Percentiles rank a stretch among this genome's conserved stretches.
Conservation (phyloP, 2,797 vertebrate genomes). For the Nyctalus aviator region DNA sequence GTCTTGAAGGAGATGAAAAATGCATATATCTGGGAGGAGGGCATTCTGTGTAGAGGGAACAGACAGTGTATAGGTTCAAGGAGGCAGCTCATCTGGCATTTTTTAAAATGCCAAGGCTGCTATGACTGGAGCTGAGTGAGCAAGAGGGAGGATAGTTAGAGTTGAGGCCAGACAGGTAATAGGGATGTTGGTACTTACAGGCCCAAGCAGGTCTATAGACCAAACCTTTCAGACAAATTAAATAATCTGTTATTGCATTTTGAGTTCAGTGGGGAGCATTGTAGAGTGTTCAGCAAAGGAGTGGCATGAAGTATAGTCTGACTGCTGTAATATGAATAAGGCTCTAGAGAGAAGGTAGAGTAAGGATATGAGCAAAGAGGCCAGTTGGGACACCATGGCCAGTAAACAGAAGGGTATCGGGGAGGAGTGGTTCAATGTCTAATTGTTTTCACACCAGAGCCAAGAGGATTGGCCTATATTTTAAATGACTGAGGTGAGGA, state of each 20-base stretch:
- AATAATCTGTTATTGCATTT: not conserved
- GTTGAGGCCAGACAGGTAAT: not conserved
- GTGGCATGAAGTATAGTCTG: no score
- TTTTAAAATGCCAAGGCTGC: not conserved
- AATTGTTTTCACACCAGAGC: not conserved
- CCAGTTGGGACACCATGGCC: not conserved
- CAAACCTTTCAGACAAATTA: not conserved
- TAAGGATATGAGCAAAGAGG: not conserved
- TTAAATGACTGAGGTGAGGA: not conserved
- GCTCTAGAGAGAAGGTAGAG: not conserved
- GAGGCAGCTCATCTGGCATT: fast-evolving
- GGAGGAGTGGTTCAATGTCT: no score
- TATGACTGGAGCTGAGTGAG: not conserved
- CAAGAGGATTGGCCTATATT: not conserved
- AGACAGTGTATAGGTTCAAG: not conserved
- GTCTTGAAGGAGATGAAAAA: not conserved
- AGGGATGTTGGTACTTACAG: fast-evolving
- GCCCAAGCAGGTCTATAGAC: fast-evolving
- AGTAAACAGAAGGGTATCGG: not conserved
- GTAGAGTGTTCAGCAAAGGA: not conserved
- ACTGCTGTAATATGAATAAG: not conserved
- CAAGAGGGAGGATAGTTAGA: not conserved
- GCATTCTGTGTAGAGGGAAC: not conserved
- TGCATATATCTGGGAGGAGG: not conserved
- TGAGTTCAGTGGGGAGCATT: not conserved